Base-by-base conservation (phyloP, 2,888 invertebrate genomes). In the Hirudinaria manillensis region DNA sequence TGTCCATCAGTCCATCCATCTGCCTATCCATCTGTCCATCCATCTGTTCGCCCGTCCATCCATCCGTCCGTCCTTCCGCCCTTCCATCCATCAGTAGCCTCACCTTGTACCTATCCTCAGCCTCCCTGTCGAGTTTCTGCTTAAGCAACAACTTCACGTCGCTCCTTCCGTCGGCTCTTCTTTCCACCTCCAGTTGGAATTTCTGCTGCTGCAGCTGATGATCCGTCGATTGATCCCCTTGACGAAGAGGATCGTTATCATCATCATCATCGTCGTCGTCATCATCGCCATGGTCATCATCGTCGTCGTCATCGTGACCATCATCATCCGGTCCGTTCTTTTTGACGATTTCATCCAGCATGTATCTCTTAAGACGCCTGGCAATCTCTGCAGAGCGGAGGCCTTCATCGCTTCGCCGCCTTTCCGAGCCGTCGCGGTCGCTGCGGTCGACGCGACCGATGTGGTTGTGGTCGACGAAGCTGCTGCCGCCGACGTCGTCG, bases 101-200 rank as follows among this genome's bases (percentile, higher is more conserved):
- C 13, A 68, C 68, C 36, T 76, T 74, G 76, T 79, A 80, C 1
- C 56, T 70, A 53, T 77, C 76, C 24, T 75, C 66, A 21, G 27
- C 53, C 75, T 80, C 80, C 4, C 80, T 75, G 71, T 80, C 80
- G 61, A 80, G 73, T 16, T 68, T 61, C 29, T 75, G 70, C 66
- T 75, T 76, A 7, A 80, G 68, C 36, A 76, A 34, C 56, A 80
- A 65, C 61, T 75, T 71, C 7, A 79, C 77, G n/a, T 80, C 78
- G 0, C 76, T 76, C 13, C 77, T 76, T 10, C 80, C 78, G 36
- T 79, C 80, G 10, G 76, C 61, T 56, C 77, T 77, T 27, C 70
- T 66, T 4, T 70, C 75, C 29, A 77, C 77, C 27, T 70, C 68
- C 74, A 79, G 51, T 74, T 71, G 32, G 45, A 73, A 73, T 29